phyloP scores from a whole-genome alignment of 2,888 invertebrate species.

The Ashinkailepas kermadecensis region DNA sequence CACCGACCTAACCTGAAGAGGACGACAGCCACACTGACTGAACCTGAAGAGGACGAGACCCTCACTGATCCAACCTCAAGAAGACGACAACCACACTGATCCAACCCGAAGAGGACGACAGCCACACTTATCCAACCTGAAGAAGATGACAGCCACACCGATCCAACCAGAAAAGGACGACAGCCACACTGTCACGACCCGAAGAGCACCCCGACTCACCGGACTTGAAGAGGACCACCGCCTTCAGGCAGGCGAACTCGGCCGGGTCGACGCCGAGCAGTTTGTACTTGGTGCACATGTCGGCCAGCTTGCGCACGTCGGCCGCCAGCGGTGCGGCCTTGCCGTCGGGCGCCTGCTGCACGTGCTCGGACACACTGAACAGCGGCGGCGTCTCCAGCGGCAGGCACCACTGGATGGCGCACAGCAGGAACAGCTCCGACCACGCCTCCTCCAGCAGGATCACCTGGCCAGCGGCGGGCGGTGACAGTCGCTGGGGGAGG shows the following conservation, averaged over 20 bases:
- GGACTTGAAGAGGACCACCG: constrained; percentile 91
- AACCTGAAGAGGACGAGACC: too few relatives aligned
- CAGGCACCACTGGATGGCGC: constrained; percentile 95
- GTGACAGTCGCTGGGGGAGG: not conserved
- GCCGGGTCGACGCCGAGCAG: constrained; percentile 88
- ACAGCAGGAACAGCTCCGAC: constrained; percentile 90
- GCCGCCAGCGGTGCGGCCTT: constrained; percentile 53
- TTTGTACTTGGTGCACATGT: constrained; percentile 78
- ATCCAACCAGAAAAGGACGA: too few relatives aligned
- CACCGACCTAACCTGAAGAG: too few relatives aligned
- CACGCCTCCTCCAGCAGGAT: constrained; percentile 92
- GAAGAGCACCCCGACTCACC: constrained; percentile 50
- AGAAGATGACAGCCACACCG: too few relatives aligned
- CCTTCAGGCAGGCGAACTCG: constrained; percentile 97
- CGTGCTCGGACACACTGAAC: constrained; percentile 34
- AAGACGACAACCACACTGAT: too few relatives aligned
- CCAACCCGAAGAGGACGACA: too few relatives aligned
- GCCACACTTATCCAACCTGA: too few relatives aligned
- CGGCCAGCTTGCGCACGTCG: constrained; percentile 77
- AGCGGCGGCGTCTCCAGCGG: constrained; percentile 53
- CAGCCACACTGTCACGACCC: too few relatives aligned
- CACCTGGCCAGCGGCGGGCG: constrained; percentile 53
- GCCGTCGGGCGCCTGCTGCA: constrained; percentile 43
- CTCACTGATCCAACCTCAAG: too few relatives aligned
- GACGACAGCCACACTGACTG: too few relatives aligned